Conservation (phyloP, 2,888 invertebrate species). For the Syrphus vitripennis region DNA sequence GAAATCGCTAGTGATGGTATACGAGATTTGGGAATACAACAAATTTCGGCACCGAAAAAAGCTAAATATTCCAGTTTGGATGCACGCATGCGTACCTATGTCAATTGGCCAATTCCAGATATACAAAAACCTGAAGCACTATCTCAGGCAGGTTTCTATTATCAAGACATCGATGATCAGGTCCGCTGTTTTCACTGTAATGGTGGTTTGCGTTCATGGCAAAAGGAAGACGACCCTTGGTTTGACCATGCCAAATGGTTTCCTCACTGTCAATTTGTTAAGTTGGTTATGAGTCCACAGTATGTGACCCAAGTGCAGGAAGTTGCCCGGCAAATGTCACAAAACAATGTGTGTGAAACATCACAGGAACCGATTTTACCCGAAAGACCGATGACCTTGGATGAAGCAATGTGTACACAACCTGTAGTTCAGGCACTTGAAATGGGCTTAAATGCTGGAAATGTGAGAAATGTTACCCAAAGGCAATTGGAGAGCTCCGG, state of each 20-base stretch:
- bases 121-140: constrained; percentile 89
- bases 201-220: constrained; percentile 95
- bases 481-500: constrained; percentile 84
- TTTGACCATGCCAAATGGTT: constrained; percentile 97
- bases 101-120: constrained; percentile 89
- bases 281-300: constrained; percentile 89
- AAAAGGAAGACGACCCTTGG: constrained; percentile 95
- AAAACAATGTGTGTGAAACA: constrained; percentile 50
- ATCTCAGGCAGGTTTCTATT: constrained; percentile 95
- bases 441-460: constrained; percentile 84
- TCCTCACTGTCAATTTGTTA: constrained; percentile 92
- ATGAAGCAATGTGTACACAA: constrained; percentile 81
- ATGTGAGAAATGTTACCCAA: constrained; percentile 83
- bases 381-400: constrained; percentile 74
- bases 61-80: constrained; percentile 87
- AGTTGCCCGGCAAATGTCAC: constrained; percentile 62
- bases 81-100: constrained; percentile 86
- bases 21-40: constrained; percentile 83
- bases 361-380: constrained; percentile 29
- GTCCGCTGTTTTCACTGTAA: constrained; percentile 96
- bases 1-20: constrained; percentile 81
- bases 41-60: constrained; percentile 84
- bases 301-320: constrained; percentile 84
- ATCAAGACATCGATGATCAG: constrained; percentile 87
- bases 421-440: constrained; percentile 83